These are phyloP conservation scores for Scolanthus callimorphus DNA, from an alignment of 92 coral and sea anemone genomes.

Conservation along the genomic window DNA sequence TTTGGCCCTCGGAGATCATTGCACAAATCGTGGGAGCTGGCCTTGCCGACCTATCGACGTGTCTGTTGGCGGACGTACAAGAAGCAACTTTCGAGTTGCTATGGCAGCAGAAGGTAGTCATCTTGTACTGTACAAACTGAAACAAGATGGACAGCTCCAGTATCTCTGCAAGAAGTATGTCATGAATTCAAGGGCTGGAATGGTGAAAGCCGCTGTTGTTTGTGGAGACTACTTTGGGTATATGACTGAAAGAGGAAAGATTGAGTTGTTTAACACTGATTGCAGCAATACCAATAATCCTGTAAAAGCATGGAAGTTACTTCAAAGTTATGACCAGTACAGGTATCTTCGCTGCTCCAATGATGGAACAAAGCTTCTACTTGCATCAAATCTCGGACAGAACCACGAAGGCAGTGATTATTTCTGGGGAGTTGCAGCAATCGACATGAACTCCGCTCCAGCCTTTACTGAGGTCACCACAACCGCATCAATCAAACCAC, in stretches of 20 bases:
- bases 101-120: too few relatives aligned
- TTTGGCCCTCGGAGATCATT: background rate
- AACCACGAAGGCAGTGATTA: background rate
- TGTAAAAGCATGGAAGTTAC: background rate
- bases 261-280: background rate
- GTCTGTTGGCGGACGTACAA: conserved; percentile 2
- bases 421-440: conserved; percentile 2
- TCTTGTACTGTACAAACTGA: too few relatives aligned
- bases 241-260: background rate
- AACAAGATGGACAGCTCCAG: background rate
- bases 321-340: background rate
- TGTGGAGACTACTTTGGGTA: conserved; percentile 1
- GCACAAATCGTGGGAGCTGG: too few relatives aligned
- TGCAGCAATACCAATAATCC: background rate
- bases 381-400: background rate
- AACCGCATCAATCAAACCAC: background rate
- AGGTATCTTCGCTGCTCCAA: background rate
- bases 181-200: background rate
- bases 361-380: conserved; percentile 1
- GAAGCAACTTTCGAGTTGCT: background rate
- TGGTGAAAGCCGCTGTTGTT: background rate
- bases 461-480: background rate
- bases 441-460: background rate
- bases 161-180: background rate
- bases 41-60: background rate